Evolutionary conservation across 2,113 vertebrate species (phyloP).

Genomic region (Calonectris borealis): DNA sequence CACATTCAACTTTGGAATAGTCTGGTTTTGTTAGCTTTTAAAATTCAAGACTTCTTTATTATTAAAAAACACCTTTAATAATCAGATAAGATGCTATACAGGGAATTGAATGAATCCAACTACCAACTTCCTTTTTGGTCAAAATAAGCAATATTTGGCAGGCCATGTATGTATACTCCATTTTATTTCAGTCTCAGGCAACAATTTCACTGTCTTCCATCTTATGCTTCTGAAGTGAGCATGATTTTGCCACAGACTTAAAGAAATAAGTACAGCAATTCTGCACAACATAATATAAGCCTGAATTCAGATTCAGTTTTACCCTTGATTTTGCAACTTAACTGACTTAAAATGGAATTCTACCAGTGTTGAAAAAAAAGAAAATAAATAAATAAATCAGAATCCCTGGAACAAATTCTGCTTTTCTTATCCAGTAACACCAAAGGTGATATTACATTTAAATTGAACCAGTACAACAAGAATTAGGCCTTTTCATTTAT

Average conservation of each 20-base stretch:
- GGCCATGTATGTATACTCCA: neutral
- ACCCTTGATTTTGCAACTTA: neutral
- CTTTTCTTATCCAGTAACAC: neutral
- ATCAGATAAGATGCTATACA: neutral
- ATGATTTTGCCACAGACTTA: neutral
- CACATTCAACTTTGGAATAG: neutral
- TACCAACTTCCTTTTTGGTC: neutral
- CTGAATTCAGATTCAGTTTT: neutral
- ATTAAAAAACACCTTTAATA: rapidly evolving
- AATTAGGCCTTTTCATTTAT: neutral
- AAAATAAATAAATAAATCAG: neutral
- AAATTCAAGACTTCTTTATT: neutral
- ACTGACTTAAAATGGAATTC: neutral
- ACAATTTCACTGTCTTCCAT: neutral
- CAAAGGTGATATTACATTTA: neutral
- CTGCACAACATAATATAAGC: neutral
- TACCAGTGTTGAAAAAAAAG: neutral
- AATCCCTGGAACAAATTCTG: neutral
- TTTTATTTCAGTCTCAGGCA: neutral
- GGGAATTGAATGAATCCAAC: neutral
- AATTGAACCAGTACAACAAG: neutral
- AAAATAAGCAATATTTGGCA: neutral
- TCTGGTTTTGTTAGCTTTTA: neutral
- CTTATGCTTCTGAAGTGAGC: neutral
- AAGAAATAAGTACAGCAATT: neutral